These are phyloP conservation scores for Cotesia congregata DNA, from an alignment of 2,888 invertebrate species.

Conservation along the genomic window DNA sequence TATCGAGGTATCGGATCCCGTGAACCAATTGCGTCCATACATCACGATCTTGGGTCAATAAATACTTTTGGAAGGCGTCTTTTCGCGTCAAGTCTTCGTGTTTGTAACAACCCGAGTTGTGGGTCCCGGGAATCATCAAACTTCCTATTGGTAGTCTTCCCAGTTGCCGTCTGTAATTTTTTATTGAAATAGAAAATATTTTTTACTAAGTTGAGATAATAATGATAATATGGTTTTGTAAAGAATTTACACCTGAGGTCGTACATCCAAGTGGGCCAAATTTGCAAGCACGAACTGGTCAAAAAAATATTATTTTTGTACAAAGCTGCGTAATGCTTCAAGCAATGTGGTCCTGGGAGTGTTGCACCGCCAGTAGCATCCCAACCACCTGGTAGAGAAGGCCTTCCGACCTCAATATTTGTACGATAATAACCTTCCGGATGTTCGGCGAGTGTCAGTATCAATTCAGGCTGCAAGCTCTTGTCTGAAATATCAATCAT, in stretches of 20 bases:
- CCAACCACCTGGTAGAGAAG: slow-evolving; percentile 70
- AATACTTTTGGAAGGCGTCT: slow-evolving; percentile 67
- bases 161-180: slow-evolving; percentile 71
- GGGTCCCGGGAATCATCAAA: slow-evolving; percentile 73
- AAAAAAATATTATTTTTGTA: slow-evolving; percentile 75
- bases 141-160: slow-evolving; percentile 74
- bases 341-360: slow-evolving; percentile 73
- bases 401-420: slow-evolving; percentile 64
- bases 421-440: slow-evolving; percentile 67
- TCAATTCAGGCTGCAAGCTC: slow-evolving; percentile 57
- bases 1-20: slow-evolving; percentile 86
- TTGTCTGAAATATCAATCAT: slow-evolving; percentile 53
- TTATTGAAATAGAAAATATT: slow-evolving; percentile 59
- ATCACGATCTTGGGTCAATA: slow-evolving; percentile 81
- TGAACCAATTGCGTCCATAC: slow-evolving; percentile 88
- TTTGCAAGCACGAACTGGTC: slow-evolving; percentile 80
- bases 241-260: slow-evolving; percentile 70
- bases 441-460: slow-evolving; percentile 57
- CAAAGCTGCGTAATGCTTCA: slow-evolving; percentile 82
- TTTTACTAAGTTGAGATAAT: not conserved
- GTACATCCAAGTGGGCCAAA: slow-evolving; percentile 89
- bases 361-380: slow-evolving; percentile 67
- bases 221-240: not conserved
- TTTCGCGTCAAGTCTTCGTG: slow-evolving; percentile 72
- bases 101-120: slow-evolving; percentile 75